Base-by-base conservation (phyloP, 1,140 invertebrate genomes). In the Brachionus paranguensis region DNA sequence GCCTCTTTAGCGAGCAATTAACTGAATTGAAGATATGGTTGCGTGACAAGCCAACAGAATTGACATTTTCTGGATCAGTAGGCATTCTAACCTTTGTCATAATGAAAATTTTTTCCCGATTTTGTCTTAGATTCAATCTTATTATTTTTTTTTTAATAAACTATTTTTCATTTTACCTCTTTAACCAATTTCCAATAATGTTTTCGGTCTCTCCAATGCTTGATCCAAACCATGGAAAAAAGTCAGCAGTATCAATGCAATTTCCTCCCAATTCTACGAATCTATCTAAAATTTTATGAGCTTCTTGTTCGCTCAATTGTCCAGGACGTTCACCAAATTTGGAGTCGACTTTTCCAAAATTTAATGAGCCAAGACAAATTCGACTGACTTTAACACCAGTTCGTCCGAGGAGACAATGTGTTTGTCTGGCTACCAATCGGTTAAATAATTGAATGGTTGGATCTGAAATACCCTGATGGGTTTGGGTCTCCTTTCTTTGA, bases 231-330 rank as follows among this genome's bases (percentile, higher is more conserved):
- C 78, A 81, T 10, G 81, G 81, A 55, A 87, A 89, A 11, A 87
- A 78, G 65, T 89, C 86, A 20, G 88, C 87, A 1, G 88, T 89
- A 83, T 89, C 88, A n/a, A 89, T 84, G 84, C 88, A 88, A 78
- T 89, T 89, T 10, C 87, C 88, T 7, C 88, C 88, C 45, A 86
- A 85, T 84, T 88, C 85, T 11, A 86, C 85, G 84, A 85, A 88
- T 20, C 86, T 74, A 74, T 88, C 86, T 27, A 88, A 27, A 11
- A 88, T 83, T 60, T 85, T 65, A 64, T 86, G 85, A 14, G 87
- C 85, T 20, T 78, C 43, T 3, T 84, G 84, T 24, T 87, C 86
- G 27, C 86, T 78, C 1, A 79, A 20, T 60, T 86, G 85, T 6
- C 84, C 85, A 17, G 79, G 79, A 8, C 79, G 43, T 50, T 85